Base-by-base conservation (phyloP, 2,888 invertebrate species). In the Ramazzottius varieornatus region DNA sequence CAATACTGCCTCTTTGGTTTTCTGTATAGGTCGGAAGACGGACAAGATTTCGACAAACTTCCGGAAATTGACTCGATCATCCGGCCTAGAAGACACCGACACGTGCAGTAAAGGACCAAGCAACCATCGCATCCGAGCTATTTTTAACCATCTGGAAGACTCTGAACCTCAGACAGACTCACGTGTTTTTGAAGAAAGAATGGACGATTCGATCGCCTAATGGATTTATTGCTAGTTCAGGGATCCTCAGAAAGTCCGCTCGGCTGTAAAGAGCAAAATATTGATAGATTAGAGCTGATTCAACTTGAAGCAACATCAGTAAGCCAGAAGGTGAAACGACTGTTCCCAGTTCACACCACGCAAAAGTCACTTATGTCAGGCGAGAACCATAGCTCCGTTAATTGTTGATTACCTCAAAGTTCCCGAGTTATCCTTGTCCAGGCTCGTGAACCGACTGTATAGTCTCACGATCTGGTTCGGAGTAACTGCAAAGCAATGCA, bases 201-300 rank as follows among this genome's bases (percentile, higher is more conserved):
- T 96, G 91, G 0, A 98, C 94, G 72, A 98, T 98, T 70, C 98
- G 81, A 73, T 98, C 96, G 33, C 96, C 93, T 0, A 98, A 79
- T 0, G 98, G 98, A 78, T 98, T 98, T 69, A 98, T 98, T 0
- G 98, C 98, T 68, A 98, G 78, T 75, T 98, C 98, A 0, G 98
- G 98, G 72, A 99, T 98, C 65, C 96, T 82, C 46, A 94, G 80
- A 73, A 98, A 93, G 75, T 99, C 98, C 75, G 98, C 96, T 32
- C 96, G 82, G 54, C 93, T 78, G 73, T 70, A 70, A 72, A 40
- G 68, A n/a, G n/a, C n/a, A n/a, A n/a, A n/a, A n/a, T n/a, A n/a
- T n/a, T n/a, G n/a, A n/a, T n/a, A n/a, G n/a, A n/a, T n/a, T n/a
- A n/a, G n/a, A n/a, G n/a, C n/a, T n/a, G n/a, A n/a, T n/a, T n/a